phyloP scores from a whole-genome alignment of 2,797 vertebrate species.

The Fundulus diaphanus region DNA sequence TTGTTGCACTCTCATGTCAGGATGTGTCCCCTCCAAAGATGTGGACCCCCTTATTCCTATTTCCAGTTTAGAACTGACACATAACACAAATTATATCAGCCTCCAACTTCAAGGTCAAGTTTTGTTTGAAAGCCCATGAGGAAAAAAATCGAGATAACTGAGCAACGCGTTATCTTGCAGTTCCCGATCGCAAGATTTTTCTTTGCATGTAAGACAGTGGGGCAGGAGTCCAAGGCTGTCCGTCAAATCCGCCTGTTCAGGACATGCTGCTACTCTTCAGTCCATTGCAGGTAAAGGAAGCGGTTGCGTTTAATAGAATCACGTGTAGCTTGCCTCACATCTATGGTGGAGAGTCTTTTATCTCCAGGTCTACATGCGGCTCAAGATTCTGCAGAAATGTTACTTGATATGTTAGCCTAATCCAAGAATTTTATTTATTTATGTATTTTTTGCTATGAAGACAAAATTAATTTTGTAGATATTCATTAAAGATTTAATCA shows the following conservation, averaged over 20 bases:
- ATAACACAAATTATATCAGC: background rate
- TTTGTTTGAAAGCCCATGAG: slow-evolving; percentile 21
- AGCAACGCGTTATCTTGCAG: slow-evolving; percentile 33
- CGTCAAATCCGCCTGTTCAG: slow-evolving; percentile 5
- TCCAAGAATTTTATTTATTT: too few relatives aligned
- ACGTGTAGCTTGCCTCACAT: slow-evolving; percentile 8
- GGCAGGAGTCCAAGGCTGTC: slow-evolving; percentile 59
- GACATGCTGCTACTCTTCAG: slow-evolving; percentile 19
- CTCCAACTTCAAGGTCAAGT: slow-evolving; percentile 24
- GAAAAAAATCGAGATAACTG: slow-evolving; percentile 43
- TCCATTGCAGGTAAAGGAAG: slow-evolving; percentile 48
- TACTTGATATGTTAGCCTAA: background rate
- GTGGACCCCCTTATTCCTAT: background rate
- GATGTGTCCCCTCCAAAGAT: background rate
- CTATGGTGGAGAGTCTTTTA: background rate
- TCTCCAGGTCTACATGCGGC: slow-evolving; percentile 8
- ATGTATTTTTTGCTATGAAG: background rate
- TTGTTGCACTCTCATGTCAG: background rate
- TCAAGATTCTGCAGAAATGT: slow-evolving; percentile 33
- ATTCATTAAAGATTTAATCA: background rate
- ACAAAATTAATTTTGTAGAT: background rate
- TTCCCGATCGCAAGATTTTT: slow-evolving; percentile 17
- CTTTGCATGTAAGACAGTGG: background rate
- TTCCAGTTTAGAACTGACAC: background rate
- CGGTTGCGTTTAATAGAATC: slow-evolving; percentile 26